A percentile compares a stretch with the other conserved stretches of the same genome.
These are phyloP conservation scores for Gymnorhina tibicen DNA, from an alignment of 2,113 vertebrate genomes.

Conservation along the genomic window DNA sequence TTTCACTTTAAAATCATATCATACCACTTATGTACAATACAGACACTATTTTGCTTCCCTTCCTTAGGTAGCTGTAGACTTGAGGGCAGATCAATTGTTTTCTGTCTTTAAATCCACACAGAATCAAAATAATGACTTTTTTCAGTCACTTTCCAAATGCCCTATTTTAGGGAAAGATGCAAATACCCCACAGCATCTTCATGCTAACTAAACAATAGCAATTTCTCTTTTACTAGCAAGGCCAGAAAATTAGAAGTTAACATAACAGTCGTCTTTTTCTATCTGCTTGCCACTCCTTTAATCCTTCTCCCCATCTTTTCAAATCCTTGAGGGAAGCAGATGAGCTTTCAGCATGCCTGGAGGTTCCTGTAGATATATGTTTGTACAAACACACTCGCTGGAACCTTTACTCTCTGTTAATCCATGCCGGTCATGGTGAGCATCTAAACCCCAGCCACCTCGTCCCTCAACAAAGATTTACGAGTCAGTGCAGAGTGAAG, in stretches of 20 bases:
- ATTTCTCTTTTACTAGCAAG: not conserved
- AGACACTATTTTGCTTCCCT: not conserved
- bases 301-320: not conserved
- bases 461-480: conserved; percentile 11
- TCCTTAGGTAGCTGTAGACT: not conserved
- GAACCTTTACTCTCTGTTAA: conserved; percentile 44
- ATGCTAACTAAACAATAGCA: not conserved
- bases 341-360: conserved; percentile 23
- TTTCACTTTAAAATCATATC: not conserved
- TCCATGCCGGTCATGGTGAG: conserved; percentile 30
- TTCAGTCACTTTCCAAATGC: not conserved
- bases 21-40: not conserved
- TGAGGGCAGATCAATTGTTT: not conserved
- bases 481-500: not conserved
- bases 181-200: not conserved
- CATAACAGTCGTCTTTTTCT: not conserved
- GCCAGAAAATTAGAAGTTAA: conserved; percentile 8
- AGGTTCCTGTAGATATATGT: conserved; percentile 4
- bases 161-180: not conserved
- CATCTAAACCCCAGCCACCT: conserved; percentile 34
- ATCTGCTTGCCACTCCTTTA: not conserved
- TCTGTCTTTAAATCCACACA: not conserved
- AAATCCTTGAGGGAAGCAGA: conserved; percentile 45
- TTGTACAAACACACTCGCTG: conserved; percentile 28
- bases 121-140: not conserved